Evolutionary conservation across 2,888 invertebrate genomes (phyloP), one percentile per base, ranked within the genome.

Genomic region (Leptopilina myrica): DNA sequence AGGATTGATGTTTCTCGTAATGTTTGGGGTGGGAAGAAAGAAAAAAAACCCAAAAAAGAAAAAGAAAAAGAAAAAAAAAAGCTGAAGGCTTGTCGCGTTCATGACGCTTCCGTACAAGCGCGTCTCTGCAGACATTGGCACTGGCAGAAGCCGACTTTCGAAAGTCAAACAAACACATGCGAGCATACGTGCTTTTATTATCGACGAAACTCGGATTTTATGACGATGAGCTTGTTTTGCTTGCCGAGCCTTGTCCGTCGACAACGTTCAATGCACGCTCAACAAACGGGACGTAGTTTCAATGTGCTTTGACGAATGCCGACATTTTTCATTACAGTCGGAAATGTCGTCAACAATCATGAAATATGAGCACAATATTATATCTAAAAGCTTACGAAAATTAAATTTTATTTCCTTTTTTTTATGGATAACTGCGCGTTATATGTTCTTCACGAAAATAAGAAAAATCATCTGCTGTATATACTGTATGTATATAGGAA

Each of bases 151-250:
- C 81, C 83, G 84, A 82, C 82, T 83, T 33, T 33, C 81, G 79
- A 80, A 84, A 81, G 76, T 78, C 80, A 84, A 85, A 84, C 80
- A 84, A 85, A 85, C 84, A 85, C 79, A 78, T 80, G 81, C 80
- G 80, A 78, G 78, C 81, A 78, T 82, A 80, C 83, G 80, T 77
- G 80, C 82, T 83, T 85, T 85, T 85, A 85, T 85, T 85, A 84
- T 84, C 83, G 81, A 83, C 82, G 79, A 80, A 76, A 75, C 80
- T 79, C 65, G 49, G 78, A 81, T 82, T 85, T 85, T 85, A 85
- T 85, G 82, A 78, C 84, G 78, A 80, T 81, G 79, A 79, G 65
- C 77, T 73, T 82, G 84, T 82, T 83, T 81, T 78, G 53, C 64
- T 80, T 79, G 76, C 66, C 43, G 67, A 79, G 77, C 40, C 46